Evolutionary conservation across 2,113 vertebrate genomes (phyloP), one percentile per base, ranked within the genome.

Genomic region (Corapipo altera): DNA sequence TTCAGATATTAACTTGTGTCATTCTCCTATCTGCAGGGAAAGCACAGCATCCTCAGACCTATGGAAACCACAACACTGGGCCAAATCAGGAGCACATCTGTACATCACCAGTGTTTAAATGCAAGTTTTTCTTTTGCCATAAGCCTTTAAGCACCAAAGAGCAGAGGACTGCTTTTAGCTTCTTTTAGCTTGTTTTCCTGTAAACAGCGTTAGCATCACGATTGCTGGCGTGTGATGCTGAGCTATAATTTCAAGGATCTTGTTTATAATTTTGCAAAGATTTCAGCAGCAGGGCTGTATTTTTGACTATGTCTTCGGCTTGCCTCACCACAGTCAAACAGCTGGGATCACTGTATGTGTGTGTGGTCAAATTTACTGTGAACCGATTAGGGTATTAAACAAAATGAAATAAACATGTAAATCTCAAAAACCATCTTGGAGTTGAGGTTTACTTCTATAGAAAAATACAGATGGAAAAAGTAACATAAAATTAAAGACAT

Each of bases 401-500:
- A 91, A 94, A 97, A 97, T 97, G 96, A 89, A 97, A 94, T 90
- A 96, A 97, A 97, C 77, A 93, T 97, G 80, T 89, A 95, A 96
- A 96, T 90, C 96, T 94, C 70, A 96, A 96, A 97, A 95, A 96
- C 43, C 77, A 85, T 89, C 69, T 91, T 54, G 75, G 95, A 91
- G 75, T 46, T 97, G 96, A 97, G 96, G 95, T 96, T 96, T 94
- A 57, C 70, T 88, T 91, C 95, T 93, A 96, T 93, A 91, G 92
- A 95, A 97, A 97, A 89, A 85, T 95, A 94, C 94, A 97, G 96
- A 95, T 98, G 97, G 93, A 97, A 98, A 97, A 95, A 83, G 97
- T 93, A 94, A 93, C 37, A n/a, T 91, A 64, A 95, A 93, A 95
- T 73, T 94, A 96, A 95, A 97, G 93, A 91, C 95, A 83, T 91